Evolutionary conservation across 1,140 invertebrate genomes (phyloP).

Genomic region (Neodiprion virginianus): DNA sequence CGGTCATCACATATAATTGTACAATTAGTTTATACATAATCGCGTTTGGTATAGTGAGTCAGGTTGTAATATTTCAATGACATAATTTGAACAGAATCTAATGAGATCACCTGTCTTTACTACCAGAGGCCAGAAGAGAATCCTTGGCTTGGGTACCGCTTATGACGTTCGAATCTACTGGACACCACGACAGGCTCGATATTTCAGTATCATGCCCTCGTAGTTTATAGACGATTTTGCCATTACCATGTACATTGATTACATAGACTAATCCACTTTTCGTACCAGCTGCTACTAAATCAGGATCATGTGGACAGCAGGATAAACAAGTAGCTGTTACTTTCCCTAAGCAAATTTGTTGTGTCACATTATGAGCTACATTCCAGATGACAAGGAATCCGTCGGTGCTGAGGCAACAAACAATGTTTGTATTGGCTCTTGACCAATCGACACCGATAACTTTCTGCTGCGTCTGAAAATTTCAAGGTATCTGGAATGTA

Average conservation of each 20-base stretch:
- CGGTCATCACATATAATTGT: slow-evolving; percentile 8
- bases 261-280: slow-evolving; percentile 71
- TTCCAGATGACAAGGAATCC: slow-evolving; percentile 73
- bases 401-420: slow-evolving; percentile 63
- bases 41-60: background rate
- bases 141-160: slow-evolving; percentile 45
- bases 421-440: slow-evolving; percentile 55
- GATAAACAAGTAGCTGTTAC: slow-evolving; percentile 64
- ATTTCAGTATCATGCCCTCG: slow-evolving; percentile 77
- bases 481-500: slow-evolving; percentile 10
- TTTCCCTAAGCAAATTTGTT: slow-evolving; percentile 56
- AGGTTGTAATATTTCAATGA: too few species aligned
- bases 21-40: background rate
- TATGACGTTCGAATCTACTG: slow-evolving; percentile 63
- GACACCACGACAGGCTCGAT: slow-evolving; percentile 77
- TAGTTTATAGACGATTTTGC: slow-evolving; percentile 69
- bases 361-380: slow-evolving; percentile 61
- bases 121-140: slow-evolving; percentile 63
- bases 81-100: background rate
- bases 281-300: slow-evolving; percentile 70
- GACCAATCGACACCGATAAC: slow-evolving; percentile 68
- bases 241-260: slow-evolving; percentile 65
- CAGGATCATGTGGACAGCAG: slow-evolving; percentile 68
- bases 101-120: slow-evolving; percentile 55
- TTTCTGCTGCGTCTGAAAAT: slow-evolving; percentile 46